Base-by-base conservation (phyloP, 2,888 invertebrate species). In the Artemia sinica region DNA sequence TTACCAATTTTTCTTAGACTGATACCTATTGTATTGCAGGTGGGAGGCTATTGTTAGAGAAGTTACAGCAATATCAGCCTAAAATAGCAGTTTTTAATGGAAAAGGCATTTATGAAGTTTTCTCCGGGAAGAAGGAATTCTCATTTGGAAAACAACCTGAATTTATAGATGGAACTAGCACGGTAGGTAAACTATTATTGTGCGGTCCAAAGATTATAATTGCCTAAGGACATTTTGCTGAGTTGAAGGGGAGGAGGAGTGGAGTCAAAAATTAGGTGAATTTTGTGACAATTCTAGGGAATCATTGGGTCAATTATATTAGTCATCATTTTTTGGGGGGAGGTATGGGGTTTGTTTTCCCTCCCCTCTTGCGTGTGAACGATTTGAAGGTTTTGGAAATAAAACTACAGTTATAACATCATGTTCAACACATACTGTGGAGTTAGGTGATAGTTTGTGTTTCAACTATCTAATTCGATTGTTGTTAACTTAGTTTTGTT, bases 81-180 rank as follows among this genome's bases (percentile, higher is more conserved):
- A 96, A 95, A 83, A 91, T 95, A 74, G 94, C 93, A 69, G 94
- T 93, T 66, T 95, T 95, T 79, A 96, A 96, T 82, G 96, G 96
- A n/a, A 96, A 96, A 82, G 85, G 95, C 74, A 96, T 96, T 75
- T 96, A 94, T 80, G 95, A 96, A 80, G 91, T 95, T 67, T 96
- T 94, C 82, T 91, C 91, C 71, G 95, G 95, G 14, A 92, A 92
- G 80, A 95, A 95, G 80, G 93, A 96, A 79, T 95, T 96, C 79
- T 87, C 89, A 77, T 93, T 96, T 80, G 96, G 96, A 66, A 87
- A 93, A 74, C 96, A 96, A 78, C 92, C 94, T 0, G 92, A 91
- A 76, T 85, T 88, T 72, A 86, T 96, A 67, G 91, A 93, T 74
- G 94, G 93, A 72, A 94, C 94, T 66, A 89, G 90, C 77, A 94